A percentile compares a stretch with the other conserved stretches of the same genome.
Conservation (phyloP, 2,113 vertebrate species). For the Caretta caretta region DNA sequence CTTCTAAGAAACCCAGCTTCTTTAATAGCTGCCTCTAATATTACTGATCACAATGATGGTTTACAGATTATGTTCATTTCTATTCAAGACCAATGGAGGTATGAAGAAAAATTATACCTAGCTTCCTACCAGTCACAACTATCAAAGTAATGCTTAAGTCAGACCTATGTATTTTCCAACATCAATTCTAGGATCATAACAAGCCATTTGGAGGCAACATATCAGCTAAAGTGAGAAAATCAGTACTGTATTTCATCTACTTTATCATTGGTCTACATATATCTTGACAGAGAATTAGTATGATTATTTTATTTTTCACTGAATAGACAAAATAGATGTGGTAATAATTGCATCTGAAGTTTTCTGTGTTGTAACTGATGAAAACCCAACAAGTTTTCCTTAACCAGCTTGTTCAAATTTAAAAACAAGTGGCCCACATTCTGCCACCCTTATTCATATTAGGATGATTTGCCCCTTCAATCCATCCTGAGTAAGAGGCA, state of each 20-base stretch:
- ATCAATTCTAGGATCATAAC: not conserved
- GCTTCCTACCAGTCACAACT: not conserved
- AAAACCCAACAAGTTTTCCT: slow-evolving; percentile 31
- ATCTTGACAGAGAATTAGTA: slow-evolving; percentile 31
- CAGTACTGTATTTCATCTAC: not conserved
- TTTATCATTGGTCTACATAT: not conserved
- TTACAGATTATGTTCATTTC: not conserved
- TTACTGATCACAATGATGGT: not conserved
- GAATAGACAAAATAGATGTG: slow-evolving; percentile 35
- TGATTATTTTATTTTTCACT: slow-evolving; percentile 45
- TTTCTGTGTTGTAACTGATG: slow-evolving; percentile 32
- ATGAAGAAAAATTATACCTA: slow-evolving; percentile 21
- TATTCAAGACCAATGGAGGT: not conserved
- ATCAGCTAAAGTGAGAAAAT: not conserved
- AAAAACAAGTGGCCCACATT: slow-evolving; percentile 2
- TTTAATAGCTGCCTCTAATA: not conserved
- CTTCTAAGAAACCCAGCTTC: not conserved
- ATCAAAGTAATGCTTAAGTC: not conserved
- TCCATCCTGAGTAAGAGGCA: not conserved
- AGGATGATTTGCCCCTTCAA: not conserved
- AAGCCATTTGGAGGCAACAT: not conserved
- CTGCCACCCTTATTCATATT: not conserved
- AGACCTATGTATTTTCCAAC: slow-evolving; percentile 28
- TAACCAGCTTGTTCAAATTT: slow-evolving; percentile 39
- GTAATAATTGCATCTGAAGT: slow-evolving; percentile 23